These are phyloP conservation scores for Elaphurus davidianus DNA, from an alignment of 2,113 vertebrate species.

Conservation along the genomic window DNA sequence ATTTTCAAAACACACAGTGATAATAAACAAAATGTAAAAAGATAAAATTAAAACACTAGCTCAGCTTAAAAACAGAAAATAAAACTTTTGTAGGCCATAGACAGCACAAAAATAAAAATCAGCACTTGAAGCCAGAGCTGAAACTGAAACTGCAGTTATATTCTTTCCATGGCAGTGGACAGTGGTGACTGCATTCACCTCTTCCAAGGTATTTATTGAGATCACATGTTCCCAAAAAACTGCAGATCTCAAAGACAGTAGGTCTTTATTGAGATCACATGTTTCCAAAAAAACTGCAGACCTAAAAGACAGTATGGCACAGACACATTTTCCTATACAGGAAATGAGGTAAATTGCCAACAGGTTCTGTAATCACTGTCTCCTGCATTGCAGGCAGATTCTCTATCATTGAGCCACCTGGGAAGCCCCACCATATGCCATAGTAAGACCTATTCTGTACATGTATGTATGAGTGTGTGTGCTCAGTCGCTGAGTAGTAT, in stretches of 20 bases:
- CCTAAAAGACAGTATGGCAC: neutral
- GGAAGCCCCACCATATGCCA: neutral
- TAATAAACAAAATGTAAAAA: neutral
- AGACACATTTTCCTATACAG: neutral
- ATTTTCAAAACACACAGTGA: neutral
- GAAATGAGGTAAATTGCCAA: neutral
- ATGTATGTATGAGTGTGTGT: neutral
- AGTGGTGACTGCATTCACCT: neutral
- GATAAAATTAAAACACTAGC: neutral
- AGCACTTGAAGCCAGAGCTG: neutral
- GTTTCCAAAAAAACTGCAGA: neutral
- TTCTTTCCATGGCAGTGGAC: neutral
- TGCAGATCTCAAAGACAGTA: no score
- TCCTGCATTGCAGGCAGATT: fast-evolving
- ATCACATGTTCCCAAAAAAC: neutral
- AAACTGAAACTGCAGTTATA: neutral
- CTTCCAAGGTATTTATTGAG: neutral
- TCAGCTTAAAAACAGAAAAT: neutral
- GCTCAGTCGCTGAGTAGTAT: neutral
- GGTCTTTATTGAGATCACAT: neutral
- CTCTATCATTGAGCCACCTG: neutral
- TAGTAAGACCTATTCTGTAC: neutral
- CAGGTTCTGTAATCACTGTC: neutral
- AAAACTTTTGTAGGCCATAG: neutral
- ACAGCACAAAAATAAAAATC: neutral